Evolutionary conservation across 2,113 vertebrate species (phyloP).

Genomic region (Neolamprologus sp.): DNA sequence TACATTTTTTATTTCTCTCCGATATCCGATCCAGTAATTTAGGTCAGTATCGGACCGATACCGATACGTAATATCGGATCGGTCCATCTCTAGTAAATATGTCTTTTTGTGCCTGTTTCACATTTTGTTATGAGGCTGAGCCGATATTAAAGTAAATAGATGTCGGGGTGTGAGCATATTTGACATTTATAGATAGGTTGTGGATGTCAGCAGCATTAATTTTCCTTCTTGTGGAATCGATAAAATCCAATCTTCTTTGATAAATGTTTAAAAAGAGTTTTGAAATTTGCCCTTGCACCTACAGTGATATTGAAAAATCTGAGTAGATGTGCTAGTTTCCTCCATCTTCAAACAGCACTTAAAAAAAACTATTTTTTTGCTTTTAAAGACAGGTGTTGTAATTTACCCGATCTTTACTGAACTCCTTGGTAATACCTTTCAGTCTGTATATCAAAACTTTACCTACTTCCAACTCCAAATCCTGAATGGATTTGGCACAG

Average conservation of each 20-base stretch:
- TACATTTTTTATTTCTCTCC: no score
- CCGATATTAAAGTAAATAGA: rapidly evolving
- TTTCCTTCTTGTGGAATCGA: background rate
- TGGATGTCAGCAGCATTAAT: background rate
- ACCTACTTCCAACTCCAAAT: background rate
- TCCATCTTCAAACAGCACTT: rapidly evolving
- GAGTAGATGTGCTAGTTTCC: background rate
- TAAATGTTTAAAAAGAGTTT: background rate
- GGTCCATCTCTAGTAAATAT: no score
- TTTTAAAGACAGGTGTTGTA: background rate
- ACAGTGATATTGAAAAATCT: background rate
- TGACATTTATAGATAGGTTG: background rate
- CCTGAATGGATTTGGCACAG: background rate
- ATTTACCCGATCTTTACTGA: background rate
- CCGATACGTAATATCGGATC: no score
- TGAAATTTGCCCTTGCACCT: background rate
- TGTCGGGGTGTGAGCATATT: background rate
- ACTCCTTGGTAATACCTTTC: background rate
- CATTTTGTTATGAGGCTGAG: background rate
- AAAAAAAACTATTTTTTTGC: background rate
- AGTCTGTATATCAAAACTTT: background rate
- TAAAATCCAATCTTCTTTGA: background rate
- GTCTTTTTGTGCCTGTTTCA: background rate
- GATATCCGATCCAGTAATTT: no score
- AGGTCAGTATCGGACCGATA: no score